phyloP scores from a whole-genome alignment of 35 echinoderm and acorn worm species.

The Acanthaster planci region DNA sequence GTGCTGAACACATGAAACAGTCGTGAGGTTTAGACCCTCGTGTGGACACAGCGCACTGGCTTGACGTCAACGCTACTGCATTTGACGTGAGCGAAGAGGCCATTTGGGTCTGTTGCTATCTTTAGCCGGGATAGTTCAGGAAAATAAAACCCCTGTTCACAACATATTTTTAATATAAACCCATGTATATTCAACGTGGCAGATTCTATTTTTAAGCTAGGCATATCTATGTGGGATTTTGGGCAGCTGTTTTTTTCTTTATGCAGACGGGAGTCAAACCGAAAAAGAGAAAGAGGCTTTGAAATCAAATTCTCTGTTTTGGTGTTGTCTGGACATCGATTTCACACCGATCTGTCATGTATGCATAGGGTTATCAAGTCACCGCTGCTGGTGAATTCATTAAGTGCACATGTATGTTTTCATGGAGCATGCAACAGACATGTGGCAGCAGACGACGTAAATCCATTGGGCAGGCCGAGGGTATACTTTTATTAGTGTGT shows the following conservation, averaged over 20 bases:
- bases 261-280: neutral
- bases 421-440: no score
- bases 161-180: conserved; percentile 23
- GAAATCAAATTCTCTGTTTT: conserved; percentile 14
- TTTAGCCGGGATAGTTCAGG: conserved; percentile 11
- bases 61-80: conserved; percentile 5
- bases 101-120: conserved; percentile 25
- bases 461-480: no score
- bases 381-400: no score
- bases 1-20: neutral
- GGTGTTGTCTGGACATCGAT: conserved; percentile 4
- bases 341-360: no score
- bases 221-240: neutral
- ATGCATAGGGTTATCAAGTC: no score
- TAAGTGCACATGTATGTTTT: no score
- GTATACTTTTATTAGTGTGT: no score
- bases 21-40: neutral
- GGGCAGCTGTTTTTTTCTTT: neutral
- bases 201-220: conserved; percentile 6
- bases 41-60: conserved; percentile 21
- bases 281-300: neutral
- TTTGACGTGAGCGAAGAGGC: conserved; percentile 5
- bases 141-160: conserved; percentile 12
- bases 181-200: neutral
- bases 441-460: no score